A percentile compares a stretch with the other conserved stretches of the same genome.
phyloP scores from a whole-genome alignment of 2,888 invertebrate species.

The Electrophaes corylata region DNA sequence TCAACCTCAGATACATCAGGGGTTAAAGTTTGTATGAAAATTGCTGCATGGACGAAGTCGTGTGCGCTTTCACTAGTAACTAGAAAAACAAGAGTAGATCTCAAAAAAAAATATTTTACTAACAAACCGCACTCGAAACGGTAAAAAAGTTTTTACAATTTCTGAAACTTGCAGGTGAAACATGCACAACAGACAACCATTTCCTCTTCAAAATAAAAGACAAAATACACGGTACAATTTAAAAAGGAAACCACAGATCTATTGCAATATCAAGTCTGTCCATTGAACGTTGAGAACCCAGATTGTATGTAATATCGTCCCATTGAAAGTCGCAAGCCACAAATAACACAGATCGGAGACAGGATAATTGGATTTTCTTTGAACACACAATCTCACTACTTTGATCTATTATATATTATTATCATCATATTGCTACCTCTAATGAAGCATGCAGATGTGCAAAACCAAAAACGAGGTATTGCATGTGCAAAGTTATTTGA shows the following conservation, averaged over 20 bases:
- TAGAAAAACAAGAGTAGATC: too few relatives aligned
- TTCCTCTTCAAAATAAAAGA: background rate
- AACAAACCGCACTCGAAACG: too few relatives aligned
- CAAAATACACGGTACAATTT: slow-evolving; percentile 3
- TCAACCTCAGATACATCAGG: too few relatives aligned
- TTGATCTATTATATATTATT: background rate
- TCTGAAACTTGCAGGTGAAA: background rate
- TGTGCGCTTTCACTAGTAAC: too few relatives aligned
- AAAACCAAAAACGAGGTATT: too few relatives aligned
- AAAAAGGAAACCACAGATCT: slow-evolving; percentile 19
- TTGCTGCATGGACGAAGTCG: too few relatives aligned
- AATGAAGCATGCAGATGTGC: too few relatives aligned
- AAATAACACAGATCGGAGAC: slow-evolving; percentile 54
- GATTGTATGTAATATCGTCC: slow-evolving; percentile 59
- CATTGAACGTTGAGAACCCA: slow-evolving; percentile 43
- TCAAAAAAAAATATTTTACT: too few relatives aligned
- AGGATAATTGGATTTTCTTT: slow-evolving; percentile 65
- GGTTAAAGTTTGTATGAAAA: too few relatives aligned
- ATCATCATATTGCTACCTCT: background rate
- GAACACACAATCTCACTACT: slow-evolving; percentile 27
- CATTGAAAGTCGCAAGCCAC: slow-evolving; percentile 58
- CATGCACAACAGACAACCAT: background rate
- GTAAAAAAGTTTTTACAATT: background rate
- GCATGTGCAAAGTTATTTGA: too few relatives aligned
- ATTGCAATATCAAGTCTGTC: slow-evolving; percentile 36